Base-by-base conservation (phyloP, 2,797 vertebrate species). In the Schizopygopsis malacanthus region DNA sequence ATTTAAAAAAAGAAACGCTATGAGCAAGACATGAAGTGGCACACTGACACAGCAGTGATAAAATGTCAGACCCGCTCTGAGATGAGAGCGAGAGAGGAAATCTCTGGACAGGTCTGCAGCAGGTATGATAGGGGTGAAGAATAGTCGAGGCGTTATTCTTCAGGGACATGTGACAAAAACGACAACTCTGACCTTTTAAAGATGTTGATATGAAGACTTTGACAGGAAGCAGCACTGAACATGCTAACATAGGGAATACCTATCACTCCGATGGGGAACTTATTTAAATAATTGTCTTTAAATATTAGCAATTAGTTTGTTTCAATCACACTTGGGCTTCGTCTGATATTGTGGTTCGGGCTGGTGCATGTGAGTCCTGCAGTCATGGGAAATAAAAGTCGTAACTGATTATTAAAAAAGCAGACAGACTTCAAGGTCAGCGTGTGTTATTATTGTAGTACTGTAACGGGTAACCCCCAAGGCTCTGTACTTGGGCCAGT, bases 391-490 rank as follows among this genome's bases (percentile, higher is more conserved):
- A 86, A 81, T 84, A 84, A 86, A 45, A 87, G 75, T 86, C 76
- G 79, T 87, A 81, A 86, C 76, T 73, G 47, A 61, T 79, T 87
- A 86, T 86, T 87, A 47, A 79, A 69, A 87, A 84, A 86, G 76
- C 84, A 86, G 80, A 61, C 63, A 52, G 73, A 84, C 59, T 81
- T 84, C 78, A 82, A 87, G 88, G 82, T 86, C 84, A 87, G 52
- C 52, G 37, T 61, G 41, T 59, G 77, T 70, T 84, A 82, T 84
- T 87, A 81, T 79, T 78, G 73, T 39, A 33, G 70, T 67, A 85
- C 69, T 85, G 85, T 20, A 69, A 52, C 56, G 4, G 73, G 54
- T 25, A 39, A 67, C 83, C 84, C 84, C 72, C 79, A 70, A 61
- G 84, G 73, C 79, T 84, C 70, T 82, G 67, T 61, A 2, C 59